Base-by-base conservation (phyloP, 2,113 vertebrate species). In the Cervus canadensis region DNA sequence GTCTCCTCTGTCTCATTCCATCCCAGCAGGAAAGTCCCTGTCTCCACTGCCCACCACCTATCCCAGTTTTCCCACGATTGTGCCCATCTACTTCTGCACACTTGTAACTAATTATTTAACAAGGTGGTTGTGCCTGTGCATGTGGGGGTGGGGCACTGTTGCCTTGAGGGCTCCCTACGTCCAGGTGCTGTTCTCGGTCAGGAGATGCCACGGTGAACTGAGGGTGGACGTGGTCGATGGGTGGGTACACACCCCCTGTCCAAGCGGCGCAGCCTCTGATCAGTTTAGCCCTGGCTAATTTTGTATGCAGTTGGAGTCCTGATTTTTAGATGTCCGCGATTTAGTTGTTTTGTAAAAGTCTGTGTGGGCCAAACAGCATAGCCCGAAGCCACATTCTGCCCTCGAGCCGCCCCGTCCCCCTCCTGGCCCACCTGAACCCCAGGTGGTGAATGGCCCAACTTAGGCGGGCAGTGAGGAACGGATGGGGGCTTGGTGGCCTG, bases 41-140 rank as follows among this genome's bases (percentile, higher is more conserved):
- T 40, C 67, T 21, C n/a, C 67, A 71, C 67, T 71, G 67, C 67
- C 91, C 1, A 12, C 8, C 5, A 0, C 15, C 50, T 16, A 36
- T 30, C 56, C 17, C 5, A 9, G 7, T 59, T n/a, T 86, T 40
- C 26, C 71, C 26, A 7, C 0, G 0, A 19, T 13, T 7, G 6
- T 2, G 48, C 56, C 59, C 50, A 0, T 28, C 17, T 11, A 16
- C 28, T 25, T 21, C 10, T n/a, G 4, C 28, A 25, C 1, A 0
- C n/a, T 57, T 7, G 1, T 8, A 6, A 28, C 43, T 40, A 15
- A 57, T 23, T 40, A 28, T 5, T 11, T 52, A 1, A 1, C 26
- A 9, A 9, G 71, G 87, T 16, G 10, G n/a, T 10, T 76, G 12
- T 43, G 40, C 23, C 36, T 19, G 9, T 14, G 57, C 57, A 17